Evolutionary conservation across 1,140 invertebrate species (phyloP), one percentile per base, ranked within the genome.

Genomic region (Prorops nasuta): DNA sequence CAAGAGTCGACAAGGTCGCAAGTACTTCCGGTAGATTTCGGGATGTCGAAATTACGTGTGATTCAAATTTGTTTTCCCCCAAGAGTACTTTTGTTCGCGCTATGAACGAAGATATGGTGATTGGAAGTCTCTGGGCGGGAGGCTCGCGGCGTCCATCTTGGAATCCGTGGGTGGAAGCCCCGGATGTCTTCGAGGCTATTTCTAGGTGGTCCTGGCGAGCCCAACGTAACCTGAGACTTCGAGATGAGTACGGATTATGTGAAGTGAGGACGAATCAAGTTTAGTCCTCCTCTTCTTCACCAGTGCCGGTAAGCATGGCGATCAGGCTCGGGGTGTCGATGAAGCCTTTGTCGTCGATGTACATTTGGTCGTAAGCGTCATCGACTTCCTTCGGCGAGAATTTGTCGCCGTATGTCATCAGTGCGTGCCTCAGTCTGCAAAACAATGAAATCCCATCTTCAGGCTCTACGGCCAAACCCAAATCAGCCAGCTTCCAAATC

Each of bases 321-420:
- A 95, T 92, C 61, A 96, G 88, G 69, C 87, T 87, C 52, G 79
- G 81, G 72, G 94, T 95, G 81, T 98, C 93, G 69, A 98, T 94
- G 79, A 88, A 88, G 69, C 93, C 91, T 64, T 90, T 90, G 71
- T 91, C 90, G 75, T 96, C 92, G 66, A 98, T 92, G 20, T 92
- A 91, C 83, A 96, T 92, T 76, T 95, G 91, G 77, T 96, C 94
- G 78, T 89, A 97, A 35, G 93, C 92, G 70, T 96, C 92, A 75
- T 95, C 90, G 64, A 94, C 88, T 79, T 98, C 95, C 69, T 92
- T 88, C 65, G 85, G 81, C 64, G 85, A 85, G 84, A 98, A 98
- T 81, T 96, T 98, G 73, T 98, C 95, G 63, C 96, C 95, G 86
- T 90, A 98, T 77, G 92, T 95, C 84, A 91, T 88, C 66, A 98